Evolutionary conservation across 2,113 vertebrate species (phyloP).

Genomic region (Microtus pennsylvanicus): DNA sequence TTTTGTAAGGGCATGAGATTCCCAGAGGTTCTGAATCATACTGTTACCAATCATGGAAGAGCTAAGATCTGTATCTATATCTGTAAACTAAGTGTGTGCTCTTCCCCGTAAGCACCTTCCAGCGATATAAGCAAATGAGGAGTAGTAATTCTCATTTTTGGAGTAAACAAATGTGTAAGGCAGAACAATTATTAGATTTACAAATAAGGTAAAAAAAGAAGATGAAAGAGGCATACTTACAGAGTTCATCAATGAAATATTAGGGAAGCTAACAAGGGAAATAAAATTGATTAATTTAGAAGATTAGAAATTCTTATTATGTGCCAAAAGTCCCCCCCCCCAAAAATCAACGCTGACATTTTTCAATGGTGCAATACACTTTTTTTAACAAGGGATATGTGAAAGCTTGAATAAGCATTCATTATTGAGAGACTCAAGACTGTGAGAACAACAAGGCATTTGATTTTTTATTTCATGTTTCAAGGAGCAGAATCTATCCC

Average conservation of each 20-base stretch:
- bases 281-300: neutral
- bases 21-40: neutral
- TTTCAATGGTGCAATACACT: neutral
- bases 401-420: neutral
- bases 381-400: neutral
- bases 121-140: neutral
- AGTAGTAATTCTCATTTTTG: neutral
- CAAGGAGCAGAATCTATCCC: neutral
- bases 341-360: neutral
- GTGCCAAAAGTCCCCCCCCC: neutral
- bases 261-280: neutral
- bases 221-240: neutral
- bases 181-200: neutral
- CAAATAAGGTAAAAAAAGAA: neutral
- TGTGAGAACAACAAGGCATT: neutral
- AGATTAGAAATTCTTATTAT: neutral
- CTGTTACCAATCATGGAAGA: neutral
- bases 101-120: neutral
- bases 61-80: neutral
- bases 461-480: neutral
- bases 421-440: slow-evolving; percentile 3
- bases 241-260: neutral
- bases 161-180: neutral
- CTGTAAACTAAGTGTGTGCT: neutral
- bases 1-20: neutral